Evolutionary conservation across 2,113 vertebrate genomes (phyloP).

Genomic region (Coryphaenoides rupestris): DNA sequence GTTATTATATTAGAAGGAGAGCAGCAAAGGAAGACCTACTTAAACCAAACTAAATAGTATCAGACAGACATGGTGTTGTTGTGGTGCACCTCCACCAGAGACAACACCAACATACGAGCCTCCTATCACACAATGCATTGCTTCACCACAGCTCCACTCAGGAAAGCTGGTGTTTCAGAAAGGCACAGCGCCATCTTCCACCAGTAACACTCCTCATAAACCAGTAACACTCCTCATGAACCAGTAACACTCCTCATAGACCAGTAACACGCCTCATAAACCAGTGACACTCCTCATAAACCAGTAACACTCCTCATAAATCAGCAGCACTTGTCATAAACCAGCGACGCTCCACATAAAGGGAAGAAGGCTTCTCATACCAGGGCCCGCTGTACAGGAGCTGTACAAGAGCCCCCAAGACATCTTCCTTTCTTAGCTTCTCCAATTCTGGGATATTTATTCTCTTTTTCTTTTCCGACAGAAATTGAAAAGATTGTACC

Average conservation of each 20-base stretch:
- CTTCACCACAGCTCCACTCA: constrained; percentile 73
- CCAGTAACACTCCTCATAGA: constrained; percentile 73
- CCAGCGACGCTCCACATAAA: too few species aligned
- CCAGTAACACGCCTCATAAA: constrained; percentile 73
- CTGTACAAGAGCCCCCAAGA: too few species aligned
- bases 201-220: constrained; percentile 73
- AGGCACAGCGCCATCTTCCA: constrained; percentile 79
- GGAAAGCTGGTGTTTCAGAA: constrained; percentile 77
- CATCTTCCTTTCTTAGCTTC: constrained; percentile 42
- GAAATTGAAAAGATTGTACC: constrained; percentile 74
- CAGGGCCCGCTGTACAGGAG: too few species aligned
- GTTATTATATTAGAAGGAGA: constrained; percentile 65
- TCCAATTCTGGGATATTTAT: constrained; percentile 46
- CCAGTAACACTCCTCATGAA: constrained; percentile 68
- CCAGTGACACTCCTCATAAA: constrained; percentile 73
- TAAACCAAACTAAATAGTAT: constrained; percentile 49
- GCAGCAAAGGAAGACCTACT: constrained; percentile 78
- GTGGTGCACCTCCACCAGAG: constrained; percentile 54
- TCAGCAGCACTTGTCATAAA: constrained; percentile 73
- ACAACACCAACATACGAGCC: constrained; percentile 64
- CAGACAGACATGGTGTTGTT: constrained; percentile 60
- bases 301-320: constrained; percentile 73
- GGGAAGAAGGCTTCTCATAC: constrained; percentile 66
- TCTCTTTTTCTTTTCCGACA: constrained; percentile 72
- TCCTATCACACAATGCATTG: constrained; percentile 77